These are phyloP conservation scores for Hyposoter didymator DNA, from an alignment of 2,888 invertebrate genomes.

Conservation along the genomic window DNA sequence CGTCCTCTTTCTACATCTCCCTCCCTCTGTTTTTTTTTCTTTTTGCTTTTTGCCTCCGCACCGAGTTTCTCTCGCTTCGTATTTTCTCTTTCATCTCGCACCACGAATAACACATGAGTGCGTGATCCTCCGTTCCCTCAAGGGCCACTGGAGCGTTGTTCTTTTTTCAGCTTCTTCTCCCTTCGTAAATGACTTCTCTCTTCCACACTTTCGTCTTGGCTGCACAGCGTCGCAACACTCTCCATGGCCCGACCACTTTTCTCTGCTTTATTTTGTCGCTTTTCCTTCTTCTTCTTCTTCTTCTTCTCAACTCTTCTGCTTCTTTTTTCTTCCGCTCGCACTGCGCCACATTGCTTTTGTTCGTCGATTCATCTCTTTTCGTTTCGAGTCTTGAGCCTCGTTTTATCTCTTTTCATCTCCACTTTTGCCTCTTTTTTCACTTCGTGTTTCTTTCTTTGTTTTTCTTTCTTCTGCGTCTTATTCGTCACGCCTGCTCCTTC, in stretches of 20 bases:
- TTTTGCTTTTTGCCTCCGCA: neutral
- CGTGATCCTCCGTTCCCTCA: constrained; percentile 48
- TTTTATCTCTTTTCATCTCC: constrained; percentile 21
- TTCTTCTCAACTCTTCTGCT: constrained; percentile 12
- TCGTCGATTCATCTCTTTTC: constrained; percentile 34
- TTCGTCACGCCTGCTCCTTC: constrained; percentile 62
- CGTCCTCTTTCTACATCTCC: neutral
- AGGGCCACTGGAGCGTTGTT: constrained; percentile 53
- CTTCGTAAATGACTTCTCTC: constrained; percentile 39
- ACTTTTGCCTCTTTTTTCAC: constrained; percentile 11
- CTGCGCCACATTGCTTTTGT: constrained; percentile 22
- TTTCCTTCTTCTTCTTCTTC: constrained; percentile 2
- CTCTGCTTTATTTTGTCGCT: neutral
- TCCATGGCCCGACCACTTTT: neutral
- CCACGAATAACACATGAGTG: constrained; percentile 38
- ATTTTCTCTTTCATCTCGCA: constrained; percentile 34
- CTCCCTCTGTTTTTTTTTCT: neutral
- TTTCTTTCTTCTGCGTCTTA: constrained; percentile 56
- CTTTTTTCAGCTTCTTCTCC: constrained; percentile 47
- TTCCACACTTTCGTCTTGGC: constrained; percentile 36
- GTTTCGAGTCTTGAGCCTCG: constrained; percentile 40
- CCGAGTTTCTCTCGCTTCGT: neutral
- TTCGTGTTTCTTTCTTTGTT: constrained; percentile 41
- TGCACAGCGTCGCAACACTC: constrained; percentile 3
- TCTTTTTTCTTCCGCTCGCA: neutral